Conservation (phyloP, 2,113 vertebrate genomes). For the Leucopsar rothschildi region DNA sequence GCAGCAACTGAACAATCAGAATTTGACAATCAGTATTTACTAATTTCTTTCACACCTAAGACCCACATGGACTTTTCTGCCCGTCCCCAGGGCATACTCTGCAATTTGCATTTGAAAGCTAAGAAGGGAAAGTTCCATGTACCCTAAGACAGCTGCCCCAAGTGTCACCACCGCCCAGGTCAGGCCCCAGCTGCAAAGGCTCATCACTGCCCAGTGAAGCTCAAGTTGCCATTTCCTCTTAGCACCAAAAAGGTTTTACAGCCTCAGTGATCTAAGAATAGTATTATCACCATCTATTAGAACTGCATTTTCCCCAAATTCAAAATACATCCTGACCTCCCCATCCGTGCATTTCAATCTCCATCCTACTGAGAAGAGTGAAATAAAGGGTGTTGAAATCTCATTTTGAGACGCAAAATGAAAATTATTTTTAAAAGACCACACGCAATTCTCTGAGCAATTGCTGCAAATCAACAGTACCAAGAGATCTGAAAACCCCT, state of each 20-base stretch:
- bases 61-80: not conserved
- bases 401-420: not conserved
- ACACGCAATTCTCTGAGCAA: not conserved
- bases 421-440: not conserved
- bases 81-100: not conserved
- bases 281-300: not conserved
- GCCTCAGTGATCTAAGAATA: not conserved
- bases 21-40: not conserved
- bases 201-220: not conserved
- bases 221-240: not conserved
- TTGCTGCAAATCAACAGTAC: not conserved
- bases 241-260: not conserved
- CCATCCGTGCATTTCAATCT: not conserved
- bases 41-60: not conserved
- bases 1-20: not conserved
- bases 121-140: not conserved
- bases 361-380: not conserved
- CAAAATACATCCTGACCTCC: not conserved
- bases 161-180: not conserved
- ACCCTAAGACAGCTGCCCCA: not conserved
- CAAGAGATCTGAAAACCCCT: not conserved
- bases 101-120: conserved; percentile 23
- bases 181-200: not conserved
- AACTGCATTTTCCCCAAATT: not conserved
- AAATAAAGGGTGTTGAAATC: not conserved